Conservation (phyloP, 1,140 invertebrate species). For the Grapholita molesta region DNA sequence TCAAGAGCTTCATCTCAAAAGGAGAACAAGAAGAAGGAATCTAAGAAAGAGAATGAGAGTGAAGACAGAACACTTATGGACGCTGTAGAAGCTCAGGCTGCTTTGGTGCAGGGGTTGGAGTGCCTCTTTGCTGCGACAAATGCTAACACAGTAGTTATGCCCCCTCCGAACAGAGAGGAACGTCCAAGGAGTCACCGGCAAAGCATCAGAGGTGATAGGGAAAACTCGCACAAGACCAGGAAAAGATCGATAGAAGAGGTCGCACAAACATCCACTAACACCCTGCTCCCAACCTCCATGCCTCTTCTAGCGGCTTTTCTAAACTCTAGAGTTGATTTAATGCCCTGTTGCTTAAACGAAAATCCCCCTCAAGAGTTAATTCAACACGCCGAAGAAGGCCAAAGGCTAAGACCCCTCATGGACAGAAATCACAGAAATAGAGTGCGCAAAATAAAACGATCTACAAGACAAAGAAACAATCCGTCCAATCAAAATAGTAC, state of each 20-base stretch:
- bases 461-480: conserved; percentile 69
- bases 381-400: conserved; percentile 51
- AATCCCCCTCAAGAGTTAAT: conserved; percentile 42
- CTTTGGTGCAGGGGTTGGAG: conserved; percentile 74
- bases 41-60: conserved; percentile 68
- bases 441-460: conserved; percentile 74
- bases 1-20: conserved; percentile 72
- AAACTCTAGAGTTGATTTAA: conserved; percentile 78
- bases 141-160: conserved; percentile 75
- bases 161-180: conserved; percentile 64
- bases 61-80: conserved; percentile 67
- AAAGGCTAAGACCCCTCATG: conserved; percentile 68
- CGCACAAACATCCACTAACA: conserved; percentile 81
- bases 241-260: conserved; percentile 78
- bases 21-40: conserved; percentile 75
- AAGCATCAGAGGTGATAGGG: conserved; percentile 63
- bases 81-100: conserved; percentile 74
- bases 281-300: conserved; percentile 80
- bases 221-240: conserved; percentile 66
- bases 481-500: conserved; percentile 44
- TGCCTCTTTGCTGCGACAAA: conserved; percentile 75
- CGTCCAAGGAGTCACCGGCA: conserved; percentile 61
- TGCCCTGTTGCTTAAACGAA: conserved; percentile 64
- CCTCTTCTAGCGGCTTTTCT: conserved; percentile 82
- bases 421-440: conserved; percentile 74